These are phyloP conservation scores for Hippocampus barbouri DNA, from an alignment of 2,113 vertebrate genomes.

Conservation along the genomic window DNA sequence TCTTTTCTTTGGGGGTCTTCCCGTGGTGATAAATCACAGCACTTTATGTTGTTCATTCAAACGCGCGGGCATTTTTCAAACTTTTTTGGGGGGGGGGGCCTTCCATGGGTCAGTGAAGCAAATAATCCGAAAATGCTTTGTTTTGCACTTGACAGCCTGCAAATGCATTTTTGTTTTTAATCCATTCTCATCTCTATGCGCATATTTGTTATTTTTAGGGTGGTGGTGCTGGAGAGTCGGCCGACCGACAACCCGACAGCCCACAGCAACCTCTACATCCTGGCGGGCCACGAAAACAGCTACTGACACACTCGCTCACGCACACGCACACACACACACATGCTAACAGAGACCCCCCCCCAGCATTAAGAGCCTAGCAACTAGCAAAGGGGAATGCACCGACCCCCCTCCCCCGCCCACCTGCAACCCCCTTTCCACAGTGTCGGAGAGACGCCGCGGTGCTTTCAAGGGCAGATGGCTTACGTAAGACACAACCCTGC, in stretches of 20 bases:
- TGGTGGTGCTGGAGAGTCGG: constrained; percentile 96
- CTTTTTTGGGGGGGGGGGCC: neutral
- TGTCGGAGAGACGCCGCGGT: neutral
- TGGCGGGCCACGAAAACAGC: constrained; percentile 98
- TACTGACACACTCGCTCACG: constrained; percentile 76
- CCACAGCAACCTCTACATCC: constrained; percentile 97
- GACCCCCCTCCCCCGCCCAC: constrained; percentile 32
- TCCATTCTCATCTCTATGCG: neutral
- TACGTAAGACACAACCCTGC: neutral
- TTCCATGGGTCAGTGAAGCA: neutral
- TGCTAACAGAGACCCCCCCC: constrained; percentile 5
- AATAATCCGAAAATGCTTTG: neutral
- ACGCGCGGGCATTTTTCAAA: neutral
- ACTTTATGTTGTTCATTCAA: neutral
- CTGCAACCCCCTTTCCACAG: constrained; percentile 6
- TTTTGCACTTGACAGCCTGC: no score
- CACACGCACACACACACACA: neutral
- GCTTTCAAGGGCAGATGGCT: neutral
- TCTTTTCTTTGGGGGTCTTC: neutral
- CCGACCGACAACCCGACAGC: constrained; percentile 96
- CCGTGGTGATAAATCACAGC: neutral
- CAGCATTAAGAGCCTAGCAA: constrained; percentile 25
- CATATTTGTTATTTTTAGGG: constrained; percentile 71
- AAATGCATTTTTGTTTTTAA: neutral
- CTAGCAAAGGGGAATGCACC: constrained; percentile 30